Conservation (phyloP, 2,888 invertebrate species). For the Epinotia nisella region DNA sequence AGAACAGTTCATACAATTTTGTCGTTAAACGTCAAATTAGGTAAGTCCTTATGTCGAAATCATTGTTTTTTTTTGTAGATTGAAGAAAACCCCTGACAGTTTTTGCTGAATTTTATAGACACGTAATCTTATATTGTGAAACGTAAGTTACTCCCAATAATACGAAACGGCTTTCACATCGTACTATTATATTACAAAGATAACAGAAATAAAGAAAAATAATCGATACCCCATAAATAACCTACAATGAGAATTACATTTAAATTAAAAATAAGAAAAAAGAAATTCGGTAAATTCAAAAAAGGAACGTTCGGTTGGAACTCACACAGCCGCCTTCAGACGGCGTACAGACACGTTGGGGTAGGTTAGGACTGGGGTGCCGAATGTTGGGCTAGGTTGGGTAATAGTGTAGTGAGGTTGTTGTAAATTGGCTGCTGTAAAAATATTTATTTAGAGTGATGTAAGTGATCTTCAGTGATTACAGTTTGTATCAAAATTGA, state of each 20-base stretch:
- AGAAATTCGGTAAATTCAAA: constrained; percentile 25
- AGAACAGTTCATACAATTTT: too few species aligned
- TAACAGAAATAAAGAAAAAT: constrained; percentile 15
- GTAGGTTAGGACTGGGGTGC: constrained; percentile 77
- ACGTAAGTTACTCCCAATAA: background rate
- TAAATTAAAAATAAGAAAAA: constrained; percentile 17
- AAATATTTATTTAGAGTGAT: constrained; percentile 35
- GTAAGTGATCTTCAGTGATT: background rate
- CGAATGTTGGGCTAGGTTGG: constrained; percentile 80
- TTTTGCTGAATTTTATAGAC: background rate
- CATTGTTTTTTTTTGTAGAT: background rate
- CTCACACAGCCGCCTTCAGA: constrained; percentile 42
- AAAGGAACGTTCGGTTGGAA: constrained; percentile 37
- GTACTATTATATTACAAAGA: background rate
- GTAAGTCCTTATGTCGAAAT: background rate
- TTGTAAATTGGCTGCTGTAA: constrained; percentile 56
- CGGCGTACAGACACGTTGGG: constrained; percentile 58
- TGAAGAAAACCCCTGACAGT: background rate
- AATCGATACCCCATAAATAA: constrained; percentile 15
- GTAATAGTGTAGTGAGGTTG: constrained; percentile 65
- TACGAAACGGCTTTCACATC: background rate
- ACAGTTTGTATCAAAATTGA: background rate
- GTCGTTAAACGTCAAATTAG: too few species aligned
- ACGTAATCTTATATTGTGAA: background rate
- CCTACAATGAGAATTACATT: constrained; percentile 19